Base-by-base conservation (phyloP, 2,888 invertebrate genomes). In the Drosophila neotestacea region DNA sequence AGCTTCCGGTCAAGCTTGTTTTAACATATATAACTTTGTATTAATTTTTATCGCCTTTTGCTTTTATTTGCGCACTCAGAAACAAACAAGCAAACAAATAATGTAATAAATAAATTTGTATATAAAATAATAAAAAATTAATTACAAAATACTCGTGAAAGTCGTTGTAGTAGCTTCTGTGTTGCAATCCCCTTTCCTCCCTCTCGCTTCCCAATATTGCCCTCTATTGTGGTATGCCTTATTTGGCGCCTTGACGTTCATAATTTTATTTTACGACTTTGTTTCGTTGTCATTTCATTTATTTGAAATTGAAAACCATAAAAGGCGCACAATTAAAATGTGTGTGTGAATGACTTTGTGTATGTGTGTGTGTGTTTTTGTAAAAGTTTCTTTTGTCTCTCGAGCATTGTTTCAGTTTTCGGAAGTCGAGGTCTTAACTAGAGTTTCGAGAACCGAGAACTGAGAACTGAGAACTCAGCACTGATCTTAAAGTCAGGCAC, bases 191-290 rank as follows among this genome's bases (percentile, higher is more conserved):
- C 44, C 52, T n/a, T 36, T n/a, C 44, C 55, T n/a, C 41, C 9
- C 5, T 4, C 6, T 13, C 6, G 22, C 34, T 13, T 38, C 2
- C 44, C 5, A 16, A 10, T 16, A 4, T 28, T 10, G 9, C 39
- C 41, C 42, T 59, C 69, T 62, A 65, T 63, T 52, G 32, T 36
- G 50, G 58, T 6, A 55, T 55, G 80, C 88, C 84, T 69, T 88
- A 85, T 84, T 88, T 85, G 84, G 84, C 62, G 80, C 83, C 71
- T 88, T 84, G 86, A 88, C 89, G 85, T 85, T 87, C 75, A 89
- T 87, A 83, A 84, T 88, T 88, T 87, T 80, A 80, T 81, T 88
- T 85, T 82, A 84, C 83, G 83, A 84, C 85, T 85, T 64, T 77
- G 81, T 82, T 82, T 79, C 73, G 81, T 82, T 87, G 82, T 87